phyloP scores from a whole-genome alignment of 2,113 vertebrate species.

The Calidris pugnax region DNA sequence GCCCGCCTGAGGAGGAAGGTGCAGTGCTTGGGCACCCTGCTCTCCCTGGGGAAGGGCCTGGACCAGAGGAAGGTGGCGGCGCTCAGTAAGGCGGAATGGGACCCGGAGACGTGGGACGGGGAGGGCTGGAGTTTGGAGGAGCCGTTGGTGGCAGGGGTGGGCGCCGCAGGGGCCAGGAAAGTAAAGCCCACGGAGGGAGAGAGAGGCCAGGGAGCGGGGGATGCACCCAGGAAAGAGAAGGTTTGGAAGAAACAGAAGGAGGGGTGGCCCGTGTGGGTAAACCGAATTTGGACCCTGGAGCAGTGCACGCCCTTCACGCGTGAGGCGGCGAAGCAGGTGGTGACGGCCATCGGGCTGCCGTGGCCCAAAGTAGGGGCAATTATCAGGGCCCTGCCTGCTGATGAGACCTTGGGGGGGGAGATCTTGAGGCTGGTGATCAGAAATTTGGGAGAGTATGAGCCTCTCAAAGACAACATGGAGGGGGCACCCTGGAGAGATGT shows the following conservation, averaged over 20 bases:
- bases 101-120: neutral
- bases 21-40: neutral
- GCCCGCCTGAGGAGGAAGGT: neutral
- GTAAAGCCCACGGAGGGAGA: accelerated
- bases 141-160: accelerated
- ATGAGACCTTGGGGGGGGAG: neutral
- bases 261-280: neutral
- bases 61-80: neutral
- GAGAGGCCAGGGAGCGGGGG: neutral
- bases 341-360: neutral
- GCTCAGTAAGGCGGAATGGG: neutral
- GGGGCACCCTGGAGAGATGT: neutral
- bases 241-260: neutral
- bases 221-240: neutral
- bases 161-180: accelerated
- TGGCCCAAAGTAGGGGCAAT: neutral
- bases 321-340: neutral
- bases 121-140: neutral
- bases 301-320: neutral
- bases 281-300: neutral
- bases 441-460: neutral
- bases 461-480: constrained; percentile 9
- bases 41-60: neutral
- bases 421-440: constrained; percentile 11
- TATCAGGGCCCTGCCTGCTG: neutral